Evolutionary conservation across 2,888 invertebrate genomes (phyloP), one percentile per base, ranked within the genome.

Genomic region (Beris chalybata): DNA sequence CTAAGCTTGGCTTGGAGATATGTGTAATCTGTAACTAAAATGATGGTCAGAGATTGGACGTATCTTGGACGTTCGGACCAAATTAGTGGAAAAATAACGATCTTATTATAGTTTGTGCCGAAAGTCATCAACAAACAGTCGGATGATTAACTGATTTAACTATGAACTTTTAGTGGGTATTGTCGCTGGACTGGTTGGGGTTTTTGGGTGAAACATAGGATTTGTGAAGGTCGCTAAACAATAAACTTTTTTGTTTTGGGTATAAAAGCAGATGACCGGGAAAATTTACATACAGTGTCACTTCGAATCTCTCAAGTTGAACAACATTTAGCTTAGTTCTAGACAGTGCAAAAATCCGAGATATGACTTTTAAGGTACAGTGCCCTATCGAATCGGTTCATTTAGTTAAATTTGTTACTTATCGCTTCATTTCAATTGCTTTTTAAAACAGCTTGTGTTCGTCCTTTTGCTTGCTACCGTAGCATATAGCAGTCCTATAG

Each of bases 241-340:
- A 61, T 50, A n/a, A 50, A 50, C 38, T 22, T 38, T 11, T 22
- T 38, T 61, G 47, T 52, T 61, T 32, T 13, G 22, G 29, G 50
- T 61, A 61, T 61, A 61, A 52, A 61, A 61, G 61, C 61, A 61
- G 61, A 52, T 61, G 61, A 61, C 61, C 61, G 61, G 61, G 12
- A 31, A 61, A 61, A 50, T 61, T 61, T 13, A 50, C 61, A 9
- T 32, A 61, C 61, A 61, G 61, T 61, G 50, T 50, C 38, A 50
- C 38, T 50, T 50, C 50, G 52, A 52, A 61, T 38, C 52, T 52
- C 61, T 30, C 22, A 22, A 61, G 11, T 50, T 50, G 22, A 61
- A 38, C 61, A 61, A 32, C 11, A 22, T 29, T 59, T 59, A 30
- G 31, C 31, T 31, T n/a, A 31, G n/a, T 11, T 54, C 31, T 11